Base-by-base conservation (phyloP, 2,888 invertebrate species). In the Diaprepes abbreviatus region DNA sequence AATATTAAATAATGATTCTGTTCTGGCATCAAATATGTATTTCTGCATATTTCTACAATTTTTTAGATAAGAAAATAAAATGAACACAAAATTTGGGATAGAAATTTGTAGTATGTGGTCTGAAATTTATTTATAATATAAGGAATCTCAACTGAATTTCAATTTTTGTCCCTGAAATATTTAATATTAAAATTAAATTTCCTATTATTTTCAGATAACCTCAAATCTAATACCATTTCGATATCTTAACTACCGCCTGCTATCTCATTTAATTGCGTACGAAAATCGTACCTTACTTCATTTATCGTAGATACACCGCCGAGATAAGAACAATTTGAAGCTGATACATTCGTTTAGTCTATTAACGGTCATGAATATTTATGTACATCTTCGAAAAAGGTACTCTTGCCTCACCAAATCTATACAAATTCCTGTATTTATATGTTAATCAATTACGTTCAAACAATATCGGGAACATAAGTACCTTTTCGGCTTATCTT, bases 361-460 rank as follows among this genome's bases (percentile, higher is more conserved):
- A 31, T 28, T 50, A 50, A 16, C 16, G 28, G 31, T 50, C 48
- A 50, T 50, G 48, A 50, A 50, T 50, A 50, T 50, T 50, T 14
- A 50, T 50, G 48, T 50, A 28, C 16, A 16, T 24, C 28, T 14
- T 24, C 28, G 7, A 28, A 50, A 50, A 31, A 16, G 31, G 48
- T 52, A 28, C 19, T 35, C 36, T 63, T 50, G 35, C 24, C 52
- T 63, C n/a, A 21, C 50, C 36, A 50, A 63, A 52, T 28, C 52
- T 0, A 10, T 9, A 60, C 60, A 35, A 48, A 45, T 60, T 59
- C 48, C 35, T 33, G 10, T 43, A 59, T 60, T 60, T 48, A 48
- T 60, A 60, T 60, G 60, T 60, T 60, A 60, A 58, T 58, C 58
- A 58, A 58, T 58, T 58, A 28, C 9, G 10, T 40, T 31, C 28